Evolutionary conservation across 1,140 invertebrate genomes (phyloP).

Genomic region (Drosophila pruinosa): DNA sequence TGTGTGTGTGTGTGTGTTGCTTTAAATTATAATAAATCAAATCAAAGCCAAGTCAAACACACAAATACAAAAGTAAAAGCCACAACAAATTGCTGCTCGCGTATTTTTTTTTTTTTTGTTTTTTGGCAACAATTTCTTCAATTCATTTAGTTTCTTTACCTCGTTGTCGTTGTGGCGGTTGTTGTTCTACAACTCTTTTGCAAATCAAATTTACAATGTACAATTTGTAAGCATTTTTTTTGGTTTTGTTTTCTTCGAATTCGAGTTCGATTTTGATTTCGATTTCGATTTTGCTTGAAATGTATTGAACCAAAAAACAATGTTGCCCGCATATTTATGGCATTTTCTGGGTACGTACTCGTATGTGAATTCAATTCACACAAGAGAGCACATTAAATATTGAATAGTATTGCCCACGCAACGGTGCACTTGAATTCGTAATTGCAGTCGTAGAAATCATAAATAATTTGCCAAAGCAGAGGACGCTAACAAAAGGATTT

Average conservation of each 20-base stretch:
- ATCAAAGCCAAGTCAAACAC: slow-evolving; percentile 23
- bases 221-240: slow-evolving; percentile 12
- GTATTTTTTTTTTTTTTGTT: slow-evolving; percentile 9
- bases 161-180: not conserved
- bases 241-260: no score
- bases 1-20: slow-evolving; percentile 10
- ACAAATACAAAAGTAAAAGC: not conserved
- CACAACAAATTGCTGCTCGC: slow-evolving; percentile 4
- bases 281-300: slow-evolving; percentile 7
- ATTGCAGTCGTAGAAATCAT: not conserved
- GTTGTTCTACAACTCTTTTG: not conserved
- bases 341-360: slow-evolving; percentile 25
- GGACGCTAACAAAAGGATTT: not conserved
- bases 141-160: not conserved
- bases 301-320: slow-evolving; percentile 37
- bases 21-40: slow-evolving; percentile 48
- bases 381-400: not conserved
- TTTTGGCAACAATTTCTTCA: not conserved
- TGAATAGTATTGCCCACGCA: not conserved
- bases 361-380: not conserved
- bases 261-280: no score
- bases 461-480: no score
- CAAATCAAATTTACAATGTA: slow-evolving; percentile 18
- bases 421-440: slow-evolving; percentile 2
- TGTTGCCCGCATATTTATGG: slow-evolving; percentile 44